Base-by-base conservation (phyloP, 1,140 invertebrate genomes). In the Prorops nasuta region DNA sequence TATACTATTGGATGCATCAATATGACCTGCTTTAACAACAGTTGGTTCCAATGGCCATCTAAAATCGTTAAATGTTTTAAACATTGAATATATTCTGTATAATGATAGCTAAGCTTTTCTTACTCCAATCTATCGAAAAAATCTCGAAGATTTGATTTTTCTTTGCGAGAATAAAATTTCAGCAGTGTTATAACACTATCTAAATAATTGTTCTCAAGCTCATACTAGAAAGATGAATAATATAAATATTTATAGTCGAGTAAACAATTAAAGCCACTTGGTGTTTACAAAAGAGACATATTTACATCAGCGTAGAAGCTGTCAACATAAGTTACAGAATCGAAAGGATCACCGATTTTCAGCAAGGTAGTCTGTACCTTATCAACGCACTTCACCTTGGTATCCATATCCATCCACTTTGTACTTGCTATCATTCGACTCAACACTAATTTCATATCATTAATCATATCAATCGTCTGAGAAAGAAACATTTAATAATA, bases 291-390 rank as follows among this genome's bases (percentile, higher is more conserved):
- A n/a, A n/a, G n/a, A n/a, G n/a, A 16, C 12, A 7, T 31, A 7
- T 10, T 42, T 31, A 43, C 41, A 17, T 43, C 18, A 2, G 9
- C 32, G 15, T 43, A 43, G 16, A 24, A 31, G 18, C 31, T 31
- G 14, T 43, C 31, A 2, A 43, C 4, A 16, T 7, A 19, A 14
- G 10, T 4, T 10, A n/a, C n/a, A 31, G 1, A 14, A 22, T 43
- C 22, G 20, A 19, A 43, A 31, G 41, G 41, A 31, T 43, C 22
- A 31, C 41, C 41, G 24, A 43, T 31, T 1, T 24, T 10, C 15
- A 10, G 9, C 22, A 16, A 24, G 17, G 31, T 31, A 31, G 12
- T 12, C 22, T 8, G 1, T 4, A 43, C 20, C 32, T 43, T 43
- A 14, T 43, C 41, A 10, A 31, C 31, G 9, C 20, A 22, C 8